These are phyloP conservation scores for Aspidapion aeneum DNA, from an alignment of 2,888 invertebrate species.

Conservation along the genomic window DNA sequence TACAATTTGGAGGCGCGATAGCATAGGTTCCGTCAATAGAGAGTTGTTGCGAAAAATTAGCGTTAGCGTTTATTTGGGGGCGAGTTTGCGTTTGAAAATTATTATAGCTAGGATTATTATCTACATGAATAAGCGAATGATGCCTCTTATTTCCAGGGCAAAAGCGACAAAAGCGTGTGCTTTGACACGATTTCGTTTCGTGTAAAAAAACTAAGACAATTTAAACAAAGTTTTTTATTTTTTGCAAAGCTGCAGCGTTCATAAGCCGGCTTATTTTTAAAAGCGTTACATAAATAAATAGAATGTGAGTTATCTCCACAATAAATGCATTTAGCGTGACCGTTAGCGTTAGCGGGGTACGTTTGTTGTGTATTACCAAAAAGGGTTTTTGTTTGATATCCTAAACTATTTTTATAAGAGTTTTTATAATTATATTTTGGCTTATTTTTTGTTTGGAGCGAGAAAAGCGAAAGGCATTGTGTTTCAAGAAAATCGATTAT, in stretches of 20 bases:
- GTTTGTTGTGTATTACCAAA: too few species aligned
- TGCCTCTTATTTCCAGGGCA: background rate
- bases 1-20: background rate
- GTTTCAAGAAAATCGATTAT: background rate
- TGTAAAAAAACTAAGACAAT: background rate
- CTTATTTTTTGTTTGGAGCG: background rate
- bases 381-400: too few species aligned
- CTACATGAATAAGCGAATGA: conserved; percentile 1
- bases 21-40: too few species aligned
- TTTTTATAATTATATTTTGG: too few species aligned
- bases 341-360: background rate
- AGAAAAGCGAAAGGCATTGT: background rate
- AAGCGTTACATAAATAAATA: background rate
- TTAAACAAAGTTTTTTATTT: too few species aligned
- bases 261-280: background rate
- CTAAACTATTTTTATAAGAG: too few species aligned
- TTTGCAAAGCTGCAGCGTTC: too few species aligned
- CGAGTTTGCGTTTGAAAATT: background rate
- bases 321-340: background rate
- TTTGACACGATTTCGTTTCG: background rate
- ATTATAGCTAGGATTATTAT: background rate
- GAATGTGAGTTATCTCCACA: background rate
- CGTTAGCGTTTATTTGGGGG: background rate
- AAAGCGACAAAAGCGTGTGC: background rate
- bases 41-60: background rate